Evolutionary conservation across 2,113 vertebrate genomes (phyloP).

Genomic region (Otis tarda): DNA sequence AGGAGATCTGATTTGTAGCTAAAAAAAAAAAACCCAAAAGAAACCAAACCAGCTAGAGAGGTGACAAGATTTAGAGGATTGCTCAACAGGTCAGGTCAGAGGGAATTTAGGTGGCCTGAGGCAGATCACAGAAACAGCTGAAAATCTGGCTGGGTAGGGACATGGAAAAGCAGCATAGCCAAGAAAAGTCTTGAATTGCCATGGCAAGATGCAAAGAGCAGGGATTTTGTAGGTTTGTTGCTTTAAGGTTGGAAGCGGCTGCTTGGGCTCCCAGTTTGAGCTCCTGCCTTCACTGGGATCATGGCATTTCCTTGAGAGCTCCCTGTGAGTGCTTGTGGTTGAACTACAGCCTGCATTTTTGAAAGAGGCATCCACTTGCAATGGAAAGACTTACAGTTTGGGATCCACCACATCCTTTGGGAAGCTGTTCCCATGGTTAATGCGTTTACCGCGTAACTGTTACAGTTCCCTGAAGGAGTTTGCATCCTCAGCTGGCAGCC

Average conservation of each 20-base stretch:
- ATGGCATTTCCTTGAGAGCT: neutral
- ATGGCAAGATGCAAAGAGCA: neutral
- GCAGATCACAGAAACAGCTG: neutral
- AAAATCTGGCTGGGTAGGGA: neutral
- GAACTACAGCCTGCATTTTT: neutral
- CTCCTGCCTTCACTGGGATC: neutral
- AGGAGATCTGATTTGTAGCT: neutral
- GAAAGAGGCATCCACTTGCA: neutral
- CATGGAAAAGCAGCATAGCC: neutral
- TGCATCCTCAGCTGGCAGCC: neutral
- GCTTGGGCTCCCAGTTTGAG: fast-evolving
- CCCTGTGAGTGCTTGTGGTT: neutral
- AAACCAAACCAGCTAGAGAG: neutral
- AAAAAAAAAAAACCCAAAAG: neutral
- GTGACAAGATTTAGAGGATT: neutral
- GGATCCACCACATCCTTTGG: constrained; percentile 60
- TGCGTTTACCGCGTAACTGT: neutral
- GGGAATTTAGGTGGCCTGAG: neutral
- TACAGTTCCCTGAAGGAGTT: constrained; percentile 32
- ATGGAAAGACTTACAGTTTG: constrained; percentile 31
- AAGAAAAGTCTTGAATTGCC: neutral
- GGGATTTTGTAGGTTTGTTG: neutral
- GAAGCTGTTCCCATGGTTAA: constrained; percentile 60
- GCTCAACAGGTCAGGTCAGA: neutral
- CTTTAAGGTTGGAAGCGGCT: neutral